Base-by-base conservation (phyloP, 2,113 vertebrate genomes). In the Thunnus maccoyii region DNA sequence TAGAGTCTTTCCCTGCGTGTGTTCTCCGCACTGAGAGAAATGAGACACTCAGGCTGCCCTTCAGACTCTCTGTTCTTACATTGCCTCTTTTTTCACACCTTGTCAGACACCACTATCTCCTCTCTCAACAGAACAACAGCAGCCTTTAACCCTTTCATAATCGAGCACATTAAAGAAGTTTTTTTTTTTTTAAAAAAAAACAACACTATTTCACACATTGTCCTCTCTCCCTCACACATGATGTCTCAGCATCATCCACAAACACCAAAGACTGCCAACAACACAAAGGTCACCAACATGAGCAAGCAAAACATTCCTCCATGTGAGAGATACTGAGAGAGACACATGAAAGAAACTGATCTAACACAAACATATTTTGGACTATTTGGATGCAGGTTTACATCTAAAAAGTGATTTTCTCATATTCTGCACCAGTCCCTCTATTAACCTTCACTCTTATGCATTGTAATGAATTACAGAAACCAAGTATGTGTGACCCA, bases 21-120 rank as follows among this genome's bases (percentile, higher is more conserved):
- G 80, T 67, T 60, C 52, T 50, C 76, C 65, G 74, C 48, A 32
- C 54, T 44, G 60, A 84, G 77, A 91, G 83, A 83, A 80, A 91
- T 82, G 65, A 90, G 74, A 86, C 78, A 69, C 82, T 61, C 58
- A 32, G 22, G 62, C 83, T 78, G 88, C 85, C 89, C 86, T 86
- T 92, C 90, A 87, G 87, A 84, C 86, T 76, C 76, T 54, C 80
- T 36, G 61, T 75, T 88, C 87, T 70, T 85, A 61, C 82, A 11
- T 72, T 50, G 48, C 79, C 85, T 86, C 61, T 73, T 89, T 85
- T 88, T 77, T 92, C 89, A 91, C 90, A 90, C 86, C 87, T 87
- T 92, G 91, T 92, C 91, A 91, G 84, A 92, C 82, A 83, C 63
- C 76, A 84, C 83, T 76, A 66, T 79, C 74, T 85, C 81, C 58